Base-by-base conservation (phyloP, 2,888 invertebrate genomes). In the Eupelmus urozonus region DNA sequence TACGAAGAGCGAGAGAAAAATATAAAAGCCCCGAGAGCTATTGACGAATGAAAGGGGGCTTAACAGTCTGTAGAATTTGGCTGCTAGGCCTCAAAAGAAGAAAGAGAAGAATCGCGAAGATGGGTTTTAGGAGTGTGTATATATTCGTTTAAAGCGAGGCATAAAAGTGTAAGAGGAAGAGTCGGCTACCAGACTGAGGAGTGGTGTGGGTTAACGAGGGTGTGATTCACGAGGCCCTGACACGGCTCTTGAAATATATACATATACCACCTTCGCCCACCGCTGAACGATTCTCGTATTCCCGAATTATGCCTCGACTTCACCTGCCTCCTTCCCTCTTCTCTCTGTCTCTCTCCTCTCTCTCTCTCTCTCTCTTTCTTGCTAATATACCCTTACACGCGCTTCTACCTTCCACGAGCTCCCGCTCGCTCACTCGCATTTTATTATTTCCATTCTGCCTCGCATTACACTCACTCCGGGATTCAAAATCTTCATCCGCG, bases 171-270 rank as follows among this genome's bases (percentile, higher is more conserved):
- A 67, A 78, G 81, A 51, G 69, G 74, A 76, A 51, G 29, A 27
- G 27, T 7, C 2, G 29, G 40, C 77, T 62, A 69, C 73, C 7
- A n/a, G 16, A 34, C 45, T 16, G 85, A 81, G 25, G 53, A 13
- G 49, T 53, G 27, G 85, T 84, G 83, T 85, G 83, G 85, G 86
- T 87, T 88, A 88, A 88, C 87, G 87, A 88, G 87, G 88, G 85
- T 87, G 88, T 88, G 88, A 88, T 88, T 88, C 88, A 88, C 87
- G 88, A 84, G 83, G 82, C 85, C 87, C 83, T 83, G 82, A 78
- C 84, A 82, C 9, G 9, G 13, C 45, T 9, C 13, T 45, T 16
- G 2, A 45, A 13, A 45, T 16, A 16, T 13, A 45, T 16, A 45
- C 16, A 45, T 16, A 45, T 16, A 34, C 34, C 9, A 34, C n/a